Percentiles rank a stretch among this genome's conserved stretches.
phyloP scores from a whole-genome alignment of 2,888 invertebrate genomes.

The Prenolepis imparis region DNA sequence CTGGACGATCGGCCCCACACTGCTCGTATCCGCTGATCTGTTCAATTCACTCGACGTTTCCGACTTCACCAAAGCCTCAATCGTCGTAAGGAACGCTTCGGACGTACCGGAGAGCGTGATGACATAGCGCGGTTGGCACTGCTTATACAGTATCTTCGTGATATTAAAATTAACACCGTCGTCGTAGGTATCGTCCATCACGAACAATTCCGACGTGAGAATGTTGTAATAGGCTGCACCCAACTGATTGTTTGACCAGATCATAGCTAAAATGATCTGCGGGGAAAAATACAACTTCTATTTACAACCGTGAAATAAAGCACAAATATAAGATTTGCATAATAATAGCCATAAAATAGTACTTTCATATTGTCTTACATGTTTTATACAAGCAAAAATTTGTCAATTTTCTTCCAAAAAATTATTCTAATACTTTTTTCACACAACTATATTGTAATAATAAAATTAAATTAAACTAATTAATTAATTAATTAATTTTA shows the following conservation, averaged over 20 bases:
- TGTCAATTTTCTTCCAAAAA: background rate
- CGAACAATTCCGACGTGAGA: slow-evolving; percentile 89
- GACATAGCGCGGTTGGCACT: slow-evolving; percentile 88
- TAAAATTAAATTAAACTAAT: background rate
- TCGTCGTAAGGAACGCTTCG: slow-evolving; percentile 86
- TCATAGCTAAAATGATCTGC: slow-evolving; percentile 89
- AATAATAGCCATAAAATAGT: background rate
- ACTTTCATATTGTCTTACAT: background rate
- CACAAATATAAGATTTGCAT: background rate
- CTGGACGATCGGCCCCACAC: background rate
- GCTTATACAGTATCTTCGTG: slow-evolving; percentile 88
- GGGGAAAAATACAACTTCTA: slow-evolving; percentile 54
- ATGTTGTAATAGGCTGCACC: slow-evolving; percentile 92
- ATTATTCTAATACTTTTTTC: background rate
- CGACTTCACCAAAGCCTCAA: slow-evolving; percentile 86
- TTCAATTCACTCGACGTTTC: slow-evolving; percentile 69
- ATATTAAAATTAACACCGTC: slow-evolving; percentile 89
- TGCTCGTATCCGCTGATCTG: slow-evolving; percentile 66
- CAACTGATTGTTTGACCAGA: slow-evolving; percentile 90
- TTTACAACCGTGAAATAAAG: background rate
- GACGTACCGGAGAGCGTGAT: slow-evolving; percentile 88
- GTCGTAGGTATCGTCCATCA: slow-evolving; percentile 91
- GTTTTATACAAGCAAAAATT: background rate
- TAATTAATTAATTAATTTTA: background rate
- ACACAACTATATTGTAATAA: background rate